Percentiles rank a stretch among this genome's conserved stretches.
Conservation (phyloP, 2,797 vertebrate genomes). For the Thamnophis elegans region DNA sequence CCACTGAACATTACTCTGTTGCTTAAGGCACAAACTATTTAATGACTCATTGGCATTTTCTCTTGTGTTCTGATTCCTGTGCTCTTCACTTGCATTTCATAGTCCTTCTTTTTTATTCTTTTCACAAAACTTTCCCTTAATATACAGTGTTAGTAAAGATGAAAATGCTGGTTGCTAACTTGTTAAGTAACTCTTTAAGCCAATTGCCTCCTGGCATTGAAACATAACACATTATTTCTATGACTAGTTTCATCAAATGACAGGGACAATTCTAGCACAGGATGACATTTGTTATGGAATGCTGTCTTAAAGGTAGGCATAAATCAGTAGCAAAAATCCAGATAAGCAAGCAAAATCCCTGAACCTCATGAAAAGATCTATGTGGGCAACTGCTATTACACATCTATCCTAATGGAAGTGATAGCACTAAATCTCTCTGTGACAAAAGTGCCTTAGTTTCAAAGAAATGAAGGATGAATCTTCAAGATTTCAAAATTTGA, state of each 20-base stretch:
- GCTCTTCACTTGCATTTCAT: background rate
- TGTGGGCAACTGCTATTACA: background rate
- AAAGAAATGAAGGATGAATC: background rate
- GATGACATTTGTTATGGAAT: conserved; percentile 31
- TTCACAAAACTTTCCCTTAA: conserved; percentile 1
- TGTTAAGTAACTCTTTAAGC: conserved; percentile 25
- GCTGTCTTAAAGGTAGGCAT: conserved; percentile 28
- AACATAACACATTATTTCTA: conserved; percentile 13
- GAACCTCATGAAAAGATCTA: conserved; percentile 18
- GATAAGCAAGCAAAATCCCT: conserved; percentile 9
- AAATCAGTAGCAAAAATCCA: conserved; percentile 28
- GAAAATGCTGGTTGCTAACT: conserved; percentile 15
- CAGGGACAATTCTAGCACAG: background rate
- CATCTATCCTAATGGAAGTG: background rate
- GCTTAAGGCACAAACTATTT: background rate
- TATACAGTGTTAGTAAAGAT: background rate
- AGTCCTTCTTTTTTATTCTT: background rate
- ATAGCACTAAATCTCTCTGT: background rate
- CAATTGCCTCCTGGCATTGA: conserved; percentile 8
- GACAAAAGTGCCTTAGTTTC: accelerated
- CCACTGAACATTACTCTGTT: background rate
- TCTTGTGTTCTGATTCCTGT: background rate
- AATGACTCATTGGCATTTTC: background rate
- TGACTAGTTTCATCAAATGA: conserved; percentile 4
- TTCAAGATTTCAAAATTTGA: background rate